Base-by-base conservation (phyloP, 2,113 vertebrate genomes). In the Marmota monax region DNA sequence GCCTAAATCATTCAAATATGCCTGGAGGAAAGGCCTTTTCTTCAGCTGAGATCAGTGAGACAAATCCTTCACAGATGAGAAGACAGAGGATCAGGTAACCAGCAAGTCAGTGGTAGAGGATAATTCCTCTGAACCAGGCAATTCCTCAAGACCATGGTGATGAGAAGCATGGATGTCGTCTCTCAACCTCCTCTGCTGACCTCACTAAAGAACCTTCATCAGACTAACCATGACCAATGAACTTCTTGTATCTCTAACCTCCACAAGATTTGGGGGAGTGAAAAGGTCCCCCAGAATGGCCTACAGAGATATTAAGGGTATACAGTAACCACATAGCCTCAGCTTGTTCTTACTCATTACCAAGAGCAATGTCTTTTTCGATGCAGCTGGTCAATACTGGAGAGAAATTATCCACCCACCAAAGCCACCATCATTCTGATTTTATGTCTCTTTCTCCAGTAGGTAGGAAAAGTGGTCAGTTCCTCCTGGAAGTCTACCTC, bases 1-100 rank as follows among this genome's bases (percentile, higher is more conserved):
- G 98, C 99, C 96, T 99, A 98, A 74, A 99, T 99, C 91, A 98
- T 99, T 95, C 99, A 98, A 0, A 98, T 98, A 17, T 99, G 98
- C 95, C 98, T 39, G 9, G 39, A 48, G 98, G 37, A 98, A 99
- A 79, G 98, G 98, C 0, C 98, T 99, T 95, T 99, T 99, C 97
- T 99, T 98, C 84, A 99, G 98, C 51, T 99, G 98, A 98, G 98
- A 98, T 0, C 77, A 98, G 94, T 98, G 98, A 0, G 98, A 98
- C 27, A 98, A 98, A 96, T 97, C 91, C 42, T 58, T 72, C 53
- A 51, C 16, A 87, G n/a, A 99, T 99, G 97, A 88, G 98, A 97
- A 53, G 10, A 13, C 16, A 0, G 7, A 91, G 27, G 3, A 14
- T 34, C 2, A 17, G 27, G 29, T 84, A 10, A 65, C 18, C n/a